Base-by-base conservation (phyloP, 2,888 invertebrate genomes). In the Brenthis hecate region DNA sequence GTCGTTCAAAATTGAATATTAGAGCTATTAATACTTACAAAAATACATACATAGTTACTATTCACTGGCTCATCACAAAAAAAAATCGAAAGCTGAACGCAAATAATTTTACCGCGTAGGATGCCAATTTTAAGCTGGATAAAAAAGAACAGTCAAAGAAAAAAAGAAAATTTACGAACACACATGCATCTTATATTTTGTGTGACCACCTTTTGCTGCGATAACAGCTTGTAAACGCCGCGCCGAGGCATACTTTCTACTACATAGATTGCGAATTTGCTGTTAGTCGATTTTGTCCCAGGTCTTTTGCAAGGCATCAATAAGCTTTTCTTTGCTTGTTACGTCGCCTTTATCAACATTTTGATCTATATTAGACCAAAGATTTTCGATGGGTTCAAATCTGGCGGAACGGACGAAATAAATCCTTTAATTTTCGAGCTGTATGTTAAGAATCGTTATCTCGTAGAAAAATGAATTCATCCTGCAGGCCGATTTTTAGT, bases 221-320 rank as follows among this genome's bases (percentile, higher is more conserved):
- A 54, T 54, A 54, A 54, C 54, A 23, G 54, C 54, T 54, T 54
- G 23, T 54, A 54, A 54, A 16, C 54, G 23, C 23, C 54, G 54
- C 54, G 23, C 23, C 54, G 54, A 23, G 54, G 13, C 23, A 54
- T 54, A 54, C 54, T 54, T 54, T 54, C 23, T 23, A 54, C 23
- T 13, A n/a, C n/a, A n/a, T n/a, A 23, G 54, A 54, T 54, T 23
- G 8, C 13, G 19, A 23, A 19, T 54, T 23, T 23, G 13, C 23
- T 54, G 19, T 13, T 54, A 3, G 16, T 19, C 11, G 23, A 28
- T 4, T 28, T 28, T 28, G 28, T 28, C 28, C 5, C 28, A 28
- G 28, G 28, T 4, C 28, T 28, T 28, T 28, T 4, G 28, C 28
- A 28, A 28, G 5, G 28, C 3, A 28, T 28, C 28, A 28, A 28